Conservation (phyloP, 92 coral and sea anemone species). For the Epizoanthus ramosus region DNA sequence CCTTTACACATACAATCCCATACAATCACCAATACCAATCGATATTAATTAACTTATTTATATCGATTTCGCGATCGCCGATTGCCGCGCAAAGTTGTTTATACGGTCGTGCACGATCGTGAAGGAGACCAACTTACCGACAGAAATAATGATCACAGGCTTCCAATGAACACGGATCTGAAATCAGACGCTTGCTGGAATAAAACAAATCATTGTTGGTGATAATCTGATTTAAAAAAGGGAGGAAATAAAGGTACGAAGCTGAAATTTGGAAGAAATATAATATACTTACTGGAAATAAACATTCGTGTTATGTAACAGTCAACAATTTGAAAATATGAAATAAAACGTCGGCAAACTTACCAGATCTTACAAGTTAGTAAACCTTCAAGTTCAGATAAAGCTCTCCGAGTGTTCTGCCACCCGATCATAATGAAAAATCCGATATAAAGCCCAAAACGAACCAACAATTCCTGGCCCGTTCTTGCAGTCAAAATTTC, state of each 20-base stretch:
- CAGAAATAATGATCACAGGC: slow-evolving; percentile 95
- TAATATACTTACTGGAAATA: too few relatives aligned
- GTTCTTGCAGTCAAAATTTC: slow-evolving; percentile 47
- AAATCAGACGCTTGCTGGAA: slow-evolving; percentile 66
- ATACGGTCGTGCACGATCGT: too few relatives aligned
- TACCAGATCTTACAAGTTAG: slow-evolving; percentile 88
- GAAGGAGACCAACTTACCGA: slow-evolving; percentile 54
- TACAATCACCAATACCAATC: too few relatives aligned
- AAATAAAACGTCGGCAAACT: slow-evolving; percentile 7
- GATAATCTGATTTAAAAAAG: background rate
- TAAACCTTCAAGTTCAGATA: slow-evolving; percentile 71
- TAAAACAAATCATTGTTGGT: background rate
- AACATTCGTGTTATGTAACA: background rate
- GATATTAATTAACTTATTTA: too few relatives aligned
- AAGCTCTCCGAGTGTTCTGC: slow-evolving; percentile 71
- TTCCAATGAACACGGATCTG: slow-evolving; percentile 91
- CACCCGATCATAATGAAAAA: slow-evolving; percentile 63
- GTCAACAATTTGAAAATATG: background rate
- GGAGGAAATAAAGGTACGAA: too few relatives aligned
- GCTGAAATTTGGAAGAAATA: too few relatives aligned
- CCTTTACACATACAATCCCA: too few relatives aligned
- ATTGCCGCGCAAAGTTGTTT: too few relatives aligned
- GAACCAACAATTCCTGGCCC: background rate
- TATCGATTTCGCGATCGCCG: too few relatives aligned
- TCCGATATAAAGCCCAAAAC: slow-evolving; percentile 1